Evolutionary conservation across 2,888 invertebrate species (phyloP), one percentile per base, ranked within the genome.

Genomic region (Coecobrya sp.): DNA sequence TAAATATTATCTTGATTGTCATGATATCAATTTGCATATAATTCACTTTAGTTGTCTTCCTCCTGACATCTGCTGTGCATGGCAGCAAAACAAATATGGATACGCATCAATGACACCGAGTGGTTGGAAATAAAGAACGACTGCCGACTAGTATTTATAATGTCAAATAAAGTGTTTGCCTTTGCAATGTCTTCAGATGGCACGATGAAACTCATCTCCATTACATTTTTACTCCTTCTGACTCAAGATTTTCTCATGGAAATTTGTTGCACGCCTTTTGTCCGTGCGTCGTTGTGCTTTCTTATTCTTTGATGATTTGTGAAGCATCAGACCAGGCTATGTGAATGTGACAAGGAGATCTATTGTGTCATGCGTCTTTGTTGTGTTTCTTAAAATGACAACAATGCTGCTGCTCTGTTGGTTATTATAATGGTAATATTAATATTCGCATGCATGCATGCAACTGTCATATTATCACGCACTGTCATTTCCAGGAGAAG

Each of bases 11-110:
- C 68, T 27, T 25, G 68, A 25, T 68, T 68, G 81, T 11, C 85
- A 55, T 36, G 3, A 36, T 55, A 55, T n/a, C 62, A 85, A 85
- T 85, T 85, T 85, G 42, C 85, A 85, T 85, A 85, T 36, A 4
- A 36, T 85, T 65, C 85, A 85, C 85, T 85, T 85, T 85, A 25
- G 19, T 52, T 7, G 7, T 84, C 25, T 52, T 55, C 55, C n/a
- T 30, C 45, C 30, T 42, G 65, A 65, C 85, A 45, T 85, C 85
- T 65, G 65, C 65, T 85, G 65, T 85, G 68, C 65, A 65, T 65
- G 85, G 65, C 85, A 85, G 85, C 65, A 85, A 62, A 84, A 62
- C 62, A 84, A 84, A 84, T 65, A 65, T n/a, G 65, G 1, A 68
- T 7, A 30, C 27, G 68, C 68, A 25, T 22, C 16, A 68, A 25